These are phyloP conservation scores for Halisarca cf. caerulea DNA, from an alignment of 37 sponge, comb jelly and placozoan species.

Conservation along the genomic window DNA sequence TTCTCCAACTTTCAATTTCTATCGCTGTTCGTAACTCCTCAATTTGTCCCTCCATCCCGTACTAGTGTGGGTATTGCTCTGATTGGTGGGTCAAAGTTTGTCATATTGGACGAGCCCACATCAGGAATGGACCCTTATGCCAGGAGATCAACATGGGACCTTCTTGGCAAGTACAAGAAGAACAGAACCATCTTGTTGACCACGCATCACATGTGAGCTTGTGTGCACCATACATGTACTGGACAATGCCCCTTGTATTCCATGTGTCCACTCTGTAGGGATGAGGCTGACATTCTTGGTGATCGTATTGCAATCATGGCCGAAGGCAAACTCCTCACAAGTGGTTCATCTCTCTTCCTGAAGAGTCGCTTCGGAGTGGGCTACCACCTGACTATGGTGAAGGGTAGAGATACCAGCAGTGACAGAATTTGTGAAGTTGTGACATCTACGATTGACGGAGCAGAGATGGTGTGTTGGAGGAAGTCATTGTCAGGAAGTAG, in stretches of 20 bases:
- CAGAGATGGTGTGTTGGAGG: conserved; percentile 3
- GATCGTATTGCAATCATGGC: conserved; percentile 81
- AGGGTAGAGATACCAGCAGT: conserved; percentile 66
- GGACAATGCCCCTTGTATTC: too few relatives aligned
- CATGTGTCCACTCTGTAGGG: conserved; percentile 20
- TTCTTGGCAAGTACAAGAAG: conserved; percentile 57
- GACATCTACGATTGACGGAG: conserved; percentile 42
- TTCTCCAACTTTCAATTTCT: not conserved
- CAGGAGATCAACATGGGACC: conserved; percentile 74
- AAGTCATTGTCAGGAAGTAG: too few relatives aligned
- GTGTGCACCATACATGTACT: too few relatives aligned
- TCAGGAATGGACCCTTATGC: conserved; percentile 83
- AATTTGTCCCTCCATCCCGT: too few relatives aligned
- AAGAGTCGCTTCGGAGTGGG: conserved; percentile 86
- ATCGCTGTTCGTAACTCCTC: not conserved
- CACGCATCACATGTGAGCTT: conserved; percentile 67
- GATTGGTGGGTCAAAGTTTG: conserved; percentile 64
- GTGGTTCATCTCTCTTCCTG: conserved; percentile 57
- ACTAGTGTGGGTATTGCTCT: conserved; percentile 71
- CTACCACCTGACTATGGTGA: conserved; percentile 92
- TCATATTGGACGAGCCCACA: conserved; percentile 77
- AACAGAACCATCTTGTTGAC: conserved; percentile 69
- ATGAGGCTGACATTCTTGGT: conserved; percentile 78
- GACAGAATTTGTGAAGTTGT: conserved; percentile 53
- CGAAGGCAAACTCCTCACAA: conserved; percentile 51